phyloP scores from a whole-genome alignment of 2,888 invertebrate species.

The Mimachlamys varia region DNA sequence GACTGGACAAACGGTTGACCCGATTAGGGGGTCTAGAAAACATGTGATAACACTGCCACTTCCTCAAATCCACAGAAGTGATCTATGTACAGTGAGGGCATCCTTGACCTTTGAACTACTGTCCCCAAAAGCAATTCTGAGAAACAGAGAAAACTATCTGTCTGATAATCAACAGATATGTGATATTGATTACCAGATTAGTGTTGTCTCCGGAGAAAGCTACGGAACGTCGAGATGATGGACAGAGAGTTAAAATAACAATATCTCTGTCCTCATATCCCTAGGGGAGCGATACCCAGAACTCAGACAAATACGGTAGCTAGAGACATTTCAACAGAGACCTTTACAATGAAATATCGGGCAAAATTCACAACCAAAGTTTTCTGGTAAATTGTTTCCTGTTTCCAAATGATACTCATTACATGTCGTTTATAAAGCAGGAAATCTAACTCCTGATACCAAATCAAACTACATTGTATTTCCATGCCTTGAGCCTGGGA shows the following conservation, averaged over 20 bases:
- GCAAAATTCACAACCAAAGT: neutral
- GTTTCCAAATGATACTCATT: neutral
- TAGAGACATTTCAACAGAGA: neutral
- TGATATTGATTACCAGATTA: neutral
- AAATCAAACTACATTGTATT: too few species aligned
- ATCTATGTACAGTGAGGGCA: neutral
- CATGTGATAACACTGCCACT: too few species aligned
- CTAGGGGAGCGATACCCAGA: neutral
- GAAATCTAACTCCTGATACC: too few species aligned
- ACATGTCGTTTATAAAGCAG: too few species aligned
- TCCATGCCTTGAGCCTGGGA: too few species aligned
- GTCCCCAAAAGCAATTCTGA: neutral
- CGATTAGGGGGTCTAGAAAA: too few species aligned
- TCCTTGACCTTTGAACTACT: neutral
- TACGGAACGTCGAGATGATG: too few species aligned
- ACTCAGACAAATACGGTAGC: neutral
- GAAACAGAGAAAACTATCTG: neutral
- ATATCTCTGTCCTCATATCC: neutral
- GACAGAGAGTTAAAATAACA: too few species aligned
- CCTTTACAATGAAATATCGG: neutral
- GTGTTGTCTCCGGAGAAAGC: neutral
- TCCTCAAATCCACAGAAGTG: neutral
- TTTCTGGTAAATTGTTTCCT: neutral
- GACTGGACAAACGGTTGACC: too few species aligned
- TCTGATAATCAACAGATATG: neutral